These are phyloP conservation scores for Rachycentron canadum DNA, from an alignment of 2,797 vertebrate species.

Conservation along the genomic window DNA sequence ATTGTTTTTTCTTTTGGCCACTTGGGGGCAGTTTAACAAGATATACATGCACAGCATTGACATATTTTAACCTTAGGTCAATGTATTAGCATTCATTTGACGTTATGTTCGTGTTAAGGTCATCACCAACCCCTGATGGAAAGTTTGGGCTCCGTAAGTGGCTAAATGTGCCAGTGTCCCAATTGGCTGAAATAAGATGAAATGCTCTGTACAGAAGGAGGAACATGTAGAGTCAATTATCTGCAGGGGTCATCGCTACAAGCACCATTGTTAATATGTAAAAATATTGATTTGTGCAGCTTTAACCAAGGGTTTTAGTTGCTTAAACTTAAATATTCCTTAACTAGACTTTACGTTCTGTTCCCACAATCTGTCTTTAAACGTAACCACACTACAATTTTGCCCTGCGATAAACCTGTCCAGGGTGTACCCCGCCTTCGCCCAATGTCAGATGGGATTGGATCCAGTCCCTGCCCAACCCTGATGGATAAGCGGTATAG, in stretches of 20 bases:
- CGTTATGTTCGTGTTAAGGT: background rate
- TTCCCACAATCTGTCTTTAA: background rate
- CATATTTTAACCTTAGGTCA: background rate
- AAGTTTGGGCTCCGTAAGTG: background rate
- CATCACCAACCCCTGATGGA: background rate
- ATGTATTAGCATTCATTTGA: background rate
- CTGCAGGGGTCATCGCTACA: background rate
- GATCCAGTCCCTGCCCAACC: too few relatives aligned
- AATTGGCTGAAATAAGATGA: background rate
- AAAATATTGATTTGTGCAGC: background rate
- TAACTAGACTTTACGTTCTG: background rate
- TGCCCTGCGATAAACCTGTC: too few relatives aligned
- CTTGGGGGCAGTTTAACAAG: background rate
- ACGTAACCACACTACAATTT: background rate
- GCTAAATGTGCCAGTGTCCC: background rate
- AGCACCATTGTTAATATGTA: background rate
- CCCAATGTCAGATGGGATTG: too few relatives aligned
- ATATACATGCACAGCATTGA: background rate
- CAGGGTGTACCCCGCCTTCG: too few relatives aligned
- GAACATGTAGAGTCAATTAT: background rate
- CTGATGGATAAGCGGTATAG: too few relatives aligned
- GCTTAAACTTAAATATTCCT: background rate
- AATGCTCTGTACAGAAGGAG: background rate
- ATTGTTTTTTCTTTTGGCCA: background rate
- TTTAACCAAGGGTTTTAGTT: conserved; percentile 4